A percentile compares a stretch with the other conserved stretches of the same genome.
phyloP scores from a whole-genome alignment of 2,797 vertebrate genomes.

The Netta rufina region DNA sequence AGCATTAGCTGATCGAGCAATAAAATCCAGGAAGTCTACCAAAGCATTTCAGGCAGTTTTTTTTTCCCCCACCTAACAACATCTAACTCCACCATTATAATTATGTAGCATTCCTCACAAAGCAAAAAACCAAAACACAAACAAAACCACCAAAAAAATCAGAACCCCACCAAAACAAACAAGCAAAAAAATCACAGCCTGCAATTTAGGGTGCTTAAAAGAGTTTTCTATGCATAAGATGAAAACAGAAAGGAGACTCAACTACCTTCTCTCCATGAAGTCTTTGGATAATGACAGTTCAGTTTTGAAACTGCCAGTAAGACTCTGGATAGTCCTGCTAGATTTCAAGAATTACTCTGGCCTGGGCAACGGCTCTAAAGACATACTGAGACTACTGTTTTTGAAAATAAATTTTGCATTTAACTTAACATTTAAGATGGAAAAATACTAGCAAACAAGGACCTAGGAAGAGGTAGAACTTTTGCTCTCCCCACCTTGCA shows the following conservation, averaged over 20 bases:
- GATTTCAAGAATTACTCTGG: background rate
- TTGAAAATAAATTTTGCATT: background rate
- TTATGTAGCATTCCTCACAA: background rate
- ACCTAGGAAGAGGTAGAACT: background rate
- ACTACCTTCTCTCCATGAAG: background rate
- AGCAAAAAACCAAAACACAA: background rate
- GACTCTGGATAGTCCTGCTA: fast-evolving
- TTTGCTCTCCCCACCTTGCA: background rate
- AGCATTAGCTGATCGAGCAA: background rate
- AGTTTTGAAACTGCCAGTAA: background rate
- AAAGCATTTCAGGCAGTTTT: background rate
- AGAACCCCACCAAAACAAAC: background rate
- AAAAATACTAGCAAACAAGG: background rate
- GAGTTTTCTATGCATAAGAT: background rate
- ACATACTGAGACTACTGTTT: fast-evolving
- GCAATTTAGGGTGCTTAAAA: background rate
- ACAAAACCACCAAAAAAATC: background rate
- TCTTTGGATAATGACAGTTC: fast-evolving
- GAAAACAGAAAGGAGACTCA: background rate
- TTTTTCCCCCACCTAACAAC: background rate
- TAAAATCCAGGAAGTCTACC: background rate
- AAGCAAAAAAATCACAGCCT: fast-evolving
- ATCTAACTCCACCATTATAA: background rate
- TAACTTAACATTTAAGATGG: background rate
- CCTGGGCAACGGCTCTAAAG: background rate